A percentile compares a stretch with the other conserved stretches of the same genome.
Conservation (phyloP, 2,113 vertebrate genomes). For the Electrona antarctica region DNA sequence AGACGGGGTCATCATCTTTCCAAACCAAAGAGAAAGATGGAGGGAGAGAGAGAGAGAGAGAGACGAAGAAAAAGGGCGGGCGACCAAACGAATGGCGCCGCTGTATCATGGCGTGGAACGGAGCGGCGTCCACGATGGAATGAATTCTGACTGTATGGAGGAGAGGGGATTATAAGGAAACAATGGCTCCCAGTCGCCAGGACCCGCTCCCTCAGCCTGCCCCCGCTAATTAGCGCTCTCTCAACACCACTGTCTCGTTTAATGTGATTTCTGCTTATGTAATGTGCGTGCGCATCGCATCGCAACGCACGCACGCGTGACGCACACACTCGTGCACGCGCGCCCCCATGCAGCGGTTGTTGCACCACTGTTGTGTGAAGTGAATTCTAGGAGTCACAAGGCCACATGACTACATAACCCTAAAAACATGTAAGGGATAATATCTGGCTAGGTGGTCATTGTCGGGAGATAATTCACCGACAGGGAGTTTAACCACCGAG, state of each 20-base stretch:
- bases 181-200: constrained; percentile 68
- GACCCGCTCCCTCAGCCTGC: constrained; percentile 64
- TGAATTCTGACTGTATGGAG: constrained; percentile 77
- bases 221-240: constrained; percentile 79
- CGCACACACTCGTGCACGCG: not conserved
- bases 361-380: constrained; percentile 65
- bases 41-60: constrained; percentile 28
- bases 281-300: constrained; percentile 48
- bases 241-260: constrained; percentile 74
- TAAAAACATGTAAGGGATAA: no score
- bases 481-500: no score
- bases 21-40: not conserved
- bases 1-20: no score
- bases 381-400: constrained; percentile 47
- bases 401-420: not conserved
- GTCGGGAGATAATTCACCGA: no score
- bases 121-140: constrained; percentile 60
- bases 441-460: no score
- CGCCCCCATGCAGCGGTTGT: constrained; percentile 25
- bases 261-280: constrained; percentile 74
- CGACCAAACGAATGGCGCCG: constrained; percentile 54
- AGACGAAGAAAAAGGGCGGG: constrained; percentile 37
- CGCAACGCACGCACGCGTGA: not conserved
- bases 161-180: constrained; percentile 69
- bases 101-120: constrained; percentile 46